These are phyloP conservation scores for Scaptodrosophila lebanonensis DNA, from an alignment of 1,140 invertebrate species.

Conservation along the genomic window DNA sequence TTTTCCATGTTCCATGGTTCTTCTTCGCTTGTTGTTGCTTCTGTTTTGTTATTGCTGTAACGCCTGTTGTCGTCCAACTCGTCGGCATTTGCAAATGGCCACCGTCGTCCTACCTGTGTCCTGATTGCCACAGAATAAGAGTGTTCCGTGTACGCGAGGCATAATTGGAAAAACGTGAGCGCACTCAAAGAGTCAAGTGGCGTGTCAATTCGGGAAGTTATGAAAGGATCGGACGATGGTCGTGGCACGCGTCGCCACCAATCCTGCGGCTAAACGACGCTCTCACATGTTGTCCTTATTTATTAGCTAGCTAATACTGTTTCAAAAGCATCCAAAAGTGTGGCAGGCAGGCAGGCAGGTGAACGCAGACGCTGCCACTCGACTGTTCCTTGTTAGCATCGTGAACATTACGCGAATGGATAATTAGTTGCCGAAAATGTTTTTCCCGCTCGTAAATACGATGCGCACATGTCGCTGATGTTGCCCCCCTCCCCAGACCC, in stretches of 20 bases:
- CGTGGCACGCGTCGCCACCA: slow-evolving; percentile 35
- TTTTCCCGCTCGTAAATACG: slow-evolving; percentile 69
- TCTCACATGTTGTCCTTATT: slow-evolving; percentile 41
- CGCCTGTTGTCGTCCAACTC: slow-evolving; percentile 22
- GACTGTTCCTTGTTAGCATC: slow-evolving; percentile 47
- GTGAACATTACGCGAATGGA: slow-evolving; percentile 71
- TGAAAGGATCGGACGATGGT: slow-evolving; percentile 9
- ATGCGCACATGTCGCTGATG: slow-evolving; percentile 59
- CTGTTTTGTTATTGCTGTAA: slow-evolving; percentile 22
- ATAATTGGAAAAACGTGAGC: slow-evolving; percentile 65
- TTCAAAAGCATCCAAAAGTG: slow-evolving; percentile 17
- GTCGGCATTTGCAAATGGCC: slow-evolving; percentile 57
- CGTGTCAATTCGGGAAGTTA: slow-evolving; percentile 61
- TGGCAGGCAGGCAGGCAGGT: slow-evolving; percentile 36
- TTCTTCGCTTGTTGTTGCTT: slow-evolving; percentile 39
- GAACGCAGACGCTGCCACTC: slow-evolving; percentile 10
- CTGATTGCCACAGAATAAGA: background rate
- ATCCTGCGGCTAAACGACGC: slow-evolving; percentile 53
- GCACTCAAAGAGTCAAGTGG: slow-evolving; percentile 73
- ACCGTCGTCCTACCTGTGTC: slow-evolving; percentile 32
- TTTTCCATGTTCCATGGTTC: slow-evolving; percentile 57
- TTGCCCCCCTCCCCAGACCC: slow-evolving; percentile 11
- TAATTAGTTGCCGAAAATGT: slow-evolving; percentile 77
- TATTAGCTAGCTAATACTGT: slow-evolving; percentile 48
- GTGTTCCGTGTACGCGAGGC: slow-evolving; percentile 20